Percentiles rank a stretch among this genome's conserved stretches.
phyloP scores from a whole-genome alignment of 1,140 invertebrate genomes.

The Calephelis nemesis region DNA sequence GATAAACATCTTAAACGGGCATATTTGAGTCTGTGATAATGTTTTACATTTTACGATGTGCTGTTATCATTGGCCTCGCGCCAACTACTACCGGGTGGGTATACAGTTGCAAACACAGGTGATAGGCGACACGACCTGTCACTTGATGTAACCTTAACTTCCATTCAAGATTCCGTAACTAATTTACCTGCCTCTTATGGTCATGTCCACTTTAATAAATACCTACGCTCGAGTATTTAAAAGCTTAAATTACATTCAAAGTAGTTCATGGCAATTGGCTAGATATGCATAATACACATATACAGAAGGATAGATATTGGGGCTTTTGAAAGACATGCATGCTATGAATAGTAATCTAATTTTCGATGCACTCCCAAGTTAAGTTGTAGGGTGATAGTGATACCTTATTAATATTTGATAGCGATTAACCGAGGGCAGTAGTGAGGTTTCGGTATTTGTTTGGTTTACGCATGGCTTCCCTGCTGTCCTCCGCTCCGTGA shows the following conservation, averaged over 20 bases:
- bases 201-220: constrained; percentile 10
- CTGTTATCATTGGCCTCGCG: not conserved
- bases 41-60: constrained; percentile 7
- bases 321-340: constrained; percentile 5
- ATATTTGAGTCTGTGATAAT: constrained; percentile 7
- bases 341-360: constrained; percentile 13
- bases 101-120: constrained; percentile 8
- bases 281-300: not conserved
- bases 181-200: constrained; percentile 4
- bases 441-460: constrained; percentile 16
- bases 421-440: constrained; percentile 11
- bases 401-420: not conserved
- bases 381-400: not conserved
- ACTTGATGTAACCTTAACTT: constrained; percentile 10
- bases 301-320: not conserved
- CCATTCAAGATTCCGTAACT: constrained; percentile 13
- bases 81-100: constrained; percentile 8
- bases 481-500: constrained; percentile 19
- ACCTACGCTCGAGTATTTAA: not conserved
- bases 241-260: constrained; percentile 13
- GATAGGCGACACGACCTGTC: constrained; percentile 5
- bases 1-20: constrained; percentile 1
- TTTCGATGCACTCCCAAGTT: constrained; percentile 9
- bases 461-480: constrained; percentile 15
- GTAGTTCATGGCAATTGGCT: constrained; percentile 8